Conservation (phyloP, 2,797 vertebrate genomes). For the Darevskia nairensis region DNA sequence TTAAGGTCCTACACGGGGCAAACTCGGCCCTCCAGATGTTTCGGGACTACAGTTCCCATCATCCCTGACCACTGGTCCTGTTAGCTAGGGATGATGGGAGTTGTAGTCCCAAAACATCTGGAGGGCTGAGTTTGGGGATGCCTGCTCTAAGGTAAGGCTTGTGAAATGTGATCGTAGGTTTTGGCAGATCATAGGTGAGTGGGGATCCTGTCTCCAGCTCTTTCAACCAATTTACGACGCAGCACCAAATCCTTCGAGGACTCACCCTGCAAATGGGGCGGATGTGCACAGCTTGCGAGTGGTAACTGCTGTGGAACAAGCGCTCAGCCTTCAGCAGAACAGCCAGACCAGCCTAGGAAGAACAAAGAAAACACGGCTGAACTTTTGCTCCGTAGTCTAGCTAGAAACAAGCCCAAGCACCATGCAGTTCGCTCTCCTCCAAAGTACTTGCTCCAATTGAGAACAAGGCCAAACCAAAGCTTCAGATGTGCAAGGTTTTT, state of each 20-base stretch:
- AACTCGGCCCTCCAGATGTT: no score
- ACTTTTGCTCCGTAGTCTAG: not conserved
- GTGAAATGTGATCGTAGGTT: no score
- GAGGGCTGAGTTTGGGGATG: no score
- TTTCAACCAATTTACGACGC: not conserved
- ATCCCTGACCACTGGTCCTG: no score
- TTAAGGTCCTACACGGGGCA: no score
- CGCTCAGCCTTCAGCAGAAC: conserved; percentile 95
- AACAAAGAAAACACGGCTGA: conserved; percentile 4
- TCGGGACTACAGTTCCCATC: no score
- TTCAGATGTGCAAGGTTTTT: not conserved
- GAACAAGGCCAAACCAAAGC: not conserved
- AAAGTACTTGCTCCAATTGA: not conserved
- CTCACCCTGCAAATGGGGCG: conserved; percentile 90
- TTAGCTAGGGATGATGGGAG: no score
- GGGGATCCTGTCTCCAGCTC: not conserved
- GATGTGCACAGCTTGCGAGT: conserved; percentile 95
- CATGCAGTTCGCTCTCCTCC: not conserved
- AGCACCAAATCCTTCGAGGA: not conserved
- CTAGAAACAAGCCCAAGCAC: not conserved
- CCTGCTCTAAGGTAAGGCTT: not conserved
- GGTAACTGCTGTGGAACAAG: conserved; percentile 96
- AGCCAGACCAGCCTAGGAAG: conserved; percentile 89
- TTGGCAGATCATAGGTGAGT: not conserved
- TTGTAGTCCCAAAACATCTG: no score